These are phyloP conservation scores for Orthochromis indermauri DNA, from an alignment of 2,113 vertebrate genomes.

Conservation along the genomic window DNA sequence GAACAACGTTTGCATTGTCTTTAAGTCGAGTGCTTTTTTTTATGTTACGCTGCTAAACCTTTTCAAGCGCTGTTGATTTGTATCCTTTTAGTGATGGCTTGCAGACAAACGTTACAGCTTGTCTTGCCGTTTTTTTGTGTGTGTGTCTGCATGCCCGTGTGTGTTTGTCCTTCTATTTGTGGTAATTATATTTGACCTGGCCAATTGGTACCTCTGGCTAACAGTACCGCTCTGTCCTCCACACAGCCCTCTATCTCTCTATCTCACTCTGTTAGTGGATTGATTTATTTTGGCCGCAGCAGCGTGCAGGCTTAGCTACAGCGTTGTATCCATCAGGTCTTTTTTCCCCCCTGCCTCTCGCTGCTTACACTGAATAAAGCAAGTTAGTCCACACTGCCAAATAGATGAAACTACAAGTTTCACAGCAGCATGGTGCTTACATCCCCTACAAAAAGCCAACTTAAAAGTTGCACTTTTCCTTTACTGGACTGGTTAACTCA, in stretches of 20 bases:
- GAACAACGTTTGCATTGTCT: conserved; percentile 13
- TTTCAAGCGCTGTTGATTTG: conserved; percentile 12
- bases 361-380: not conserved
- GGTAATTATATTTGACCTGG: conserved; percentile 66
- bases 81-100: conserved; percentile 12
- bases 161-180: conserved; percentile 42
- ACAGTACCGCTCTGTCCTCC: conserved; percentile 19
- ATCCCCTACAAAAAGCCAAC: not conserved
- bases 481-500: not conserved
- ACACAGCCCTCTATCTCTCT: not conserved
- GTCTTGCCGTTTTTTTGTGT: not conserved
- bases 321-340: conserved; percentile 37
- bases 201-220: conserved; percentile 54
- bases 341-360: not conserved
- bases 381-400: not conserved
- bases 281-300: conserved; percentile 54
- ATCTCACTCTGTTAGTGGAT: conserved; percentile 22
- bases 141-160: not conserved
- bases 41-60: not conserved
- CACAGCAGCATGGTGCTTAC: not conserved
- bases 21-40: conserved; percentile 3
- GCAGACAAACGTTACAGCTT: not conserved
- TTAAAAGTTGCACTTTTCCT: not conserved
- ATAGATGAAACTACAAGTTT: not conserved
- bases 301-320: not conserved